These are phyloP conservation scores for Borostomias antarcticus DNA, from an alignment of 2,797 vertebrate genomes.

Conservation along the genomic window DNA sequence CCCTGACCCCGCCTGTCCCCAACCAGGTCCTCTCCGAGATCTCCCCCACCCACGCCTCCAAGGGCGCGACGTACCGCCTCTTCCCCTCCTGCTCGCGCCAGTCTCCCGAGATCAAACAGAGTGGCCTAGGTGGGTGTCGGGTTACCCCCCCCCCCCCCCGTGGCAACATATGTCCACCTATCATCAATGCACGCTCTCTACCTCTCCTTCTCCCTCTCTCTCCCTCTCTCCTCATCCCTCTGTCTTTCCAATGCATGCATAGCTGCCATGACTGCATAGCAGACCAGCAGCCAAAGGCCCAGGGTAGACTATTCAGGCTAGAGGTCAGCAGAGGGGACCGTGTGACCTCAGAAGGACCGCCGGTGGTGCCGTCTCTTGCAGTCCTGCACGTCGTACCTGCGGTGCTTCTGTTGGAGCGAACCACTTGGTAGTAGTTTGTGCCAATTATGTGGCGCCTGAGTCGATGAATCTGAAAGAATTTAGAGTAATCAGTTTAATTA, in stretches of 20 bases:
- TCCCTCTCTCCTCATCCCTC: constrained; percentile 10
- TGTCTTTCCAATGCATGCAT: constrained; percentile 20
- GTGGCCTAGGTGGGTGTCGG: constrained; percentile 85
- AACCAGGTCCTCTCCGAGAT: constrained; percentile 92
- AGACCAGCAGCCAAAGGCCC: constrained; percentile 35
- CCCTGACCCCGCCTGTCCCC: constrained; percentile 27
- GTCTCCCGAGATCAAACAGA: constrained; percentile 90
- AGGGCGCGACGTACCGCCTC: constrained; percentile 82
- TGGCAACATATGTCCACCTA: constrained; percentile 44
- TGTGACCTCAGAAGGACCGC: background rate
- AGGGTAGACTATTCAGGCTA: constrained; percentile 53
- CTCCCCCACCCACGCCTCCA: constrained; percentile 65
- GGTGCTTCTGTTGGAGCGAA: no score
- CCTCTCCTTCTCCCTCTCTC: constrained; percentile 16
- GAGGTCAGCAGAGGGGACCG: constrained; percentile 36
- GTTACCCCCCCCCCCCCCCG: constrained; percentile 5
- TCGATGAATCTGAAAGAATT: no score
- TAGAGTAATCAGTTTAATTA: no score
- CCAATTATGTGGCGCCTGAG: no score
- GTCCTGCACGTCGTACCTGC: no score
- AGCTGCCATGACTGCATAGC: constrained; percentile 33
- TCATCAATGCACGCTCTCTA: constrained; percentile 32
- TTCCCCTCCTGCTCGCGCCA: constrained; percentile 89
- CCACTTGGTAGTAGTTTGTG: no score
- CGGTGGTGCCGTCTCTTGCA: no score